Evolutionary conservation across 2,888 invertebrate species (phyloP), one percentile per base, ranked within the genome.

Genomic region (Agrotis clavis): DNA sequence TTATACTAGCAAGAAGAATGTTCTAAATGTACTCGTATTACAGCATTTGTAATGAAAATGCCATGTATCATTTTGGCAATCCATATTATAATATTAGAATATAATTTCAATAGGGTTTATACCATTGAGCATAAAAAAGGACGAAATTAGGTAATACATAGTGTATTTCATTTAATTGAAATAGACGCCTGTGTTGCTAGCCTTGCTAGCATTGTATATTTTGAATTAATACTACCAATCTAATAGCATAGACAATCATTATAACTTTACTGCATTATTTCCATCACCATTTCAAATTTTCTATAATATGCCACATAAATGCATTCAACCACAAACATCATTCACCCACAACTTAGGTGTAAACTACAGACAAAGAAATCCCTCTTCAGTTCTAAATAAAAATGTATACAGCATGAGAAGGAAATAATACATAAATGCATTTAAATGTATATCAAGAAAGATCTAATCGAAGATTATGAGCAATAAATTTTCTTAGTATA

Each of bases 401-500:
- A 72, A 75, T 62, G 48, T 67, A 62, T 67, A 76, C 63, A 79
- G 64, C 50, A 45, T 66, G 41, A 65, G 48, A 59, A 66, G 64
- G 67, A 74, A 83, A 82, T 77, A 87, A 88, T 87, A 91, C 88
- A 90, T 94, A 94, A 94, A 94, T 94, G 92, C 93, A 91, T 88
- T 81, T 87, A 82, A 82, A 86, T 83, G 75, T 84, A 86, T 86
- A 87, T 67, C 68, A 68, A 77, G 66, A 81, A 84, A 86, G 81
- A 81, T 85, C 87, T 83, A 86, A 90, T 90, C 88, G 88, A 90
- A 92, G 90, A 82, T 86, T 85, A 91, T 95, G 95, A 95, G 95
- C 95, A 96, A 95, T 92, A 85, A 89, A 89, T 91, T 92, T 92
- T 90, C 90, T 90, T 92, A 92, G 79, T 90, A 90, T 92, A 92